A percentile compares a stretch with the other conserved stretches of the same genome.
These are phyloP conservation scores for Euura saliciscinereae DNA, from an alignment of 1,140 invertebrate species.

Conservation along the genomic window DNA sequence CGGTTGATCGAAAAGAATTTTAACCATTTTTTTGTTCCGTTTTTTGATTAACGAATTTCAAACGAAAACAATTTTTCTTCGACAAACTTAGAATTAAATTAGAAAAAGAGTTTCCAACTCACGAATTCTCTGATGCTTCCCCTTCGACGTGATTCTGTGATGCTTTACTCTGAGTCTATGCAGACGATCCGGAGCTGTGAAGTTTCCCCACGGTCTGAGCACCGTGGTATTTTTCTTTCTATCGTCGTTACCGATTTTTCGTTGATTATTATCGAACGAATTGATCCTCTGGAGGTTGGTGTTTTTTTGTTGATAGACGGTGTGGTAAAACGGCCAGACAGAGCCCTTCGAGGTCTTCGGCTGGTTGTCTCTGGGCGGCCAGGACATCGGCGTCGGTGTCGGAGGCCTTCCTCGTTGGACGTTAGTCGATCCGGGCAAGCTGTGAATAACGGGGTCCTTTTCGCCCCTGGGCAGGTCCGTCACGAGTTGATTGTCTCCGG, in stretches of 20 bases:
- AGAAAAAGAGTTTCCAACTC: constrained; percentile 31
- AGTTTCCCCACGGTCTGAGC: neutral
- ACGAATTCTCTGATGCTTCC: constrained; percentile 50
- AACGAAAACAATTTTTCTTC: too few species aligned
- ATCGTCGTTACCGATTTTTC: constrained; percentile 40
- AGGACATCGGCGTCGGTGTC: constrained; percentile 33
- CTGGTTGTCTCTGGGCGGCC: neutral
- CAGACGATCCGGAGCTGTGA: constrained; percentile 35
- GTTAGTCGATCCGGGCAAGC: constrained; percentile 70
- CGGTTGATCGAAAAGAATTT: too few species aligned
- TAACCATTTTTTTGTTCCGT: too few species aligned
- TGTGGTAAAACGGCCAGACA: constrained; percentile 42
- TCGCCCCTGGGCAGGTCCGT: constrained; percentile 66
- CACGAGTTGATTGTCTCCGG: constrained; percentile 45
- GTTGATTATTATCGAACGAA: constrained; percentile 50
- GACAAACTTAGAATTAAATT: neutral
- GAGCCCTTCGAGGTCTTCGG: constrained; percentile 1
- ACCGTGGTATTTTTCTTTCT: constrained; percentile 34
- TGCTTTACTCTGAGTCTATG: constrained; percentile 53
- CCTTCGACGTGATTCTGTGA: constrained; percentile 45
- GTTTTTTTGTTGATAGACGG: neutral
- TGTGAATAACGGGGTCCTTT: constrained; percentile 75
- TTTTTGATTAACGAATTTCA: too few species aligned
- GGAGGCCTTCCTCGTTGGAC: constrained; percentile 54
- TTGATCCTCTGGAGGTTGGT: constrained; percentile 38